phyloP scores from a whole-genome alignment of 92 coral and sea anemone genomes.

The Porites lobata region DNA sequence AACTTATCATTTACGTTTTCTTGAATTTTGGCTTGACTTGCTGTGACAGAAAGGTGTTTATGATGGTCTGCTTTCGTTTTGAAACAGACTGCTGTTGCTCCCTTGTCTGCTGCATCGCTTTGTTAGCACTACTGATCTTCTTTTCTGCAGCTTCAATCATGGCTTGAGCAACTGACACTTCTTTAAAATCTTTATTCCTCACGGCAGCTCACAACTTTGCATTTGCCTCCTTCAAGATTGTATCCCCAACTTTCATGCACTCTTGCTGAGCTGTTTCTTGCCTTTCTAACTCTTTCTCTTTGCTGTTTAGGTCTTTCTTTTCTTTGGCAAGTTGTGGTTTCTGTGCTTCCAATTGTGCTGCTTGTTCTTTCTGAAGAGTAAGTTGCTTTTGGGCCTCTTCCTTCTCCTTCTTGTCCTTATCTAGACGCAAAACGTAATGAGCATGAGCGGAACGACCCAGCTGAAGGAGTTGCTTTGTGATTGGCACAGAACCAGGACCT shows the following conservation, averaged over 20 bases:
- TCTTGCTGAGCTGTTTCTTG: conserved; percentile 44
- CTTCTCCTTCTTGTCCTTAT: conserved; percentile 57
- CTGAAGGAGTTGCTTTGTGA: conserved; percentile 61
- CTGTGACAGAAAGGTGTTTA: conserved; percentile 31
- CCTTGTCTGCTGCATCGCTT: conserved; percentile 34
- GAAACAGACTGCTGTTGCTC: conserved; percentile 35
- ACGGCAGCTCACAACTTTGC: conserved; percentile 55
- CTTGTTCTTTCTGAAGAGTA: conserved; percentile 41
- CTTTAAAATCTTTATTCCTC: conserved; percentile 63
- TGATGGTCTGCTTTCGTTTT: conserved; percentile 31
- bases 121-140: conserved; percentile 52
- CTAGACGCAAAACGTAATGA: conserved; percentile 47
- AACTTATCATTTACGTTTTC: conserved; percentile 21
- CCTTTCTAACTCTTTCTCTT: conserved; percentile 52
- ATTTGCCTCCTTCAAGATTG: conserved; percentile 62
- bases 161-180: conserved; percentile 60
- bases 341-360: conserved; percentile 31
- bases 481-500: conserved; percentile 60
- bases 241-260: conserved; percentile 31
- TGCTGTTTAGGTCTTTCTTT: conserved; percentile 47
- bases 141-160: conserved; percentile 60
- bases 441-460: conserved; percentile 63
- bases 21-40: conserved; percentile 20
- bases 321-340: conserved; percentile 28
- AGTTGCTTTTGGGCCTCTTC: conserved; percentile 36